phyloP scores from a whole-genome alignment of 2,113 vertebrate species.

The Nerophis ophidion region DNA sequence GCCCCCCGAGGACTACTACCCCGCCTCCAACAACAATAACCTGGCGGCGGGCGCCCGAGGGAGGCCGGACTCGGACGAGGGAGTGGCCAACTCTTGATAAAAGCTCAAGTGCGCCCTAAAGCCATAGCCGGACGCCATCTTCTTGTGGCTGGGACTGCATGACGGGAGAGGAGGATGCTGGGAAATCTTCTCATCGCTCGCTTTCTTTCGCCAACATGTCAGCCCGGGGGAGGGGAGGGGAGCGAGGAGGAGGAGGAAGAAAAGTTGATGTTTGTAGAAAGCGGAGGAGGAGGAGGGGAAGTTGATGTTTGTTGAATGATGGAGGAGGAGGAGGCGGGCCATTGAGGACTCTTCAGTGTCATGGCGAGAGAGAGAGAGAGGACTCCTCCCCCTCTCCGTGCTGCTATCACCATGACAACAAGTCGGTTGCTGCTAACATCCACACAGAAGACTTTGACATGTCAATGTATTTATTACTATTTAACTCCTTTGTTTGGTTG shows the following conservation, averaged over 20 bases:
- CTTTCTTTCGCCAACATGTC: too few species aligned
- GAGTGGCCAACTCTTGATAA: constrained; percentile 92
- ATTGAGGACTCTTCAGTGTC: too few species aligned
- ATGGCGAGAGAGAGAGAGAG: too few species aligned
- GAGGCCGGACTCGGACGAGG: constrained; percentile 78
- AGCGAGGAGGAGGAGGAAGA: not conserved
- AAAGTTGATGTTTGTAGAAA: too few species aligned
- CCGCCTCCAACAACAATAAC: constrained; percentile 81
- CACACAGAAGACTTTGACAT: constrained; percentile 39
- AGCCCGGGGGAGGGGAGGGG: constrained; percentile 47
- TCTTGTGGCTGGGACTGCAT: constrained; percentile 70
- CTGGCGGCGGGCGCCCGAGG: constrained; percentile 67
- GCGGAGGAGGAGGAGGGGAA: too few species aligned
- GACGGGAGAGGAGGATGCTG: constrained; percentile 63
- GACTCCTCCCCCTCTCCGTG: too few species aligned
- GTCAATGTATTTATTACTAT: constrained; percentile 86
- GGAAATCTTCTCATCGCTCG: constrained; percentile 56
- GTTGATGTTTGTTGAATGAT: too few species aligned
- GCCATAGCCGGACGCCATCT: constrained; percentile 37
- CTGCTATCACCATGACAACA: too few species aligned
- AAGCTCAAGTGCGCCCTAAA: constrained; percentile 82
- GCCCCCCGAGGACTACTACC: constrained; percentile 78
- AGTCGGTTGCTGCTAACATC: too few species aligned
- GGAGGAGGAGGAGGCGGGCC: too few species aligned
- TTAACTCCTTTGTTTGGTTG: constrained; percentile 77